These are phyloP conservation scores for Spodoptera littoralis DNA, from an alignment of 2,888 invertebrate species.

Conservation along the genomic window DNA sequence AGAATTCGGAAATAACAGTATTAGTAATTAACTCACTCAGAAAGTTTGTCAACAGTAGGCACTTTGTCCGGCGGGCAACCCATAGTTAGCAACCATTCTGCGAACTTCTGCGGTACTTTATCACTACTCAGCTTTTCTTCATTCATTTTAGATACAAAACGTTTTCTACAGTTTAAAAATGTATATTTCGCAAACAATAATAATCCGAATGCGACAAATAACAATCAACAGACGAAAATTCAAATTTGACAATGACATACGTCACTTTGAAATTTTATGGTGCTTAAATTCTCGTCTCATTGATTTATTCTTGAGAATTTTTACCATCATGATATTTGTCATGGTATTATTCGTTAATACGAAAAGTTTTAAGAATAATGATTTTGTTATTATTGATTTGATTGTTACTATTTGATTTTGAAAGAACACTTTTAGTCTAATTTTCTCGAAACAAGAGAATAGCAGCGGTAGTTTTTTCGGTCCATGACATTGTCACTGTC, in stretches of 20 bases:
- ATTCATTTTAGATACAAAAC: constrained; percentile 59
- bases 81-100: constrained; percentile 81
- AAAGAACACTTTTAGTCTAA: too few relatives aligned
- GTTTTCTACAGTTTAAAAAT: background rate
- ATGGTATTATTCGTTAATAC: too few relatives aligned
- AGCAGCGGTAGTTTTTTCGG: too few relatives aligned
- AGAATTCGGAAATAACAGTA: too few relatives aligned
- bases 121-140: constrained; percentile 73
- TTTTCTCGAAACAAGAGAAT: too few relatives aligned
- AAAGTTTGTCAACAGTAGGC: constrained; percentile 76
- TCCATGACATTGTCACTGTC: too few relatives aligned
- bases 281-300: too few relatives aligned
- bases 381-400: too few relatives aligned
- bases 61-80: constrained; percentile 81
- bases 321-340: too few relatives aligned
- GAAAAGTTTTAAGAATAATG: too few relatives aligned
- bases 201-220: background rate
- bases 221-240: constrained; percentile 48
- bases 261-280: background rate
- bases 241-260: constrained; percentile 26
- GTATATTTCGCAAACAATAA: background rate
- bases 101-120: constrained; percentile 78
- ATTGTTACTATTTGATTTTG: too few relatives aligned
- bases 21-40: constrained; percentile 67
- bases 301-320: too few relatives aligned